Evolutionary conservation across 2,888 invertebrate genomes (phyloP), one percentile per base, ranked within the genome.

Genomic region (Drosophila hamatofila): DNA sequence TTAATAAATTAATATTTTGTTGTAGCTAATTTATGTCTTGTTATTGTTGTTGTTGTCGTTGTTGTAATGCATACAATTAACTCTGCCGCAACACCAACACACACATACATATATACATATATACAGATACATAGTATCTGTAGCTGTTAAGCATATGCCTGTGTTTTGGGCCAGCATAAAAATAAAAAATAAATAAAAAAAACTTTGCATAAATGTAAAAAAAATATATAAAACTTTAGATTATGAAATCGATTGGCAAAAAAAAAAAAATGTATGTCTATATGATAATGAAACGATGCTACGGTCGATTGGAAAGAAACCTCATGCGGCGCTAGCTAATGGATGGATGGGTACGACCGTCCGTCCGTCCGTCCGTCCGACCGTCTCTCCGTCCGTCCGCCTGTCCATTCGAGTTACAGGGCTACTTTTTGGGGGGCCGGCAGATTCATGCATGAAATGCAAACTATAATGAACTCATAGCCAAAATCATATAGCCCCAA

Each of bases 401-500:
- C 25, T 25, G 25, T n/a, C 7, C 33, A 35, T 21, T 8, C 30
- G 30, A 35, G 51, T 35, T 52, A 52, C 51, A 54, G 54, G 54
- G 52, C 52, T 35, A 23, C 5, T 11, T 33, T 33, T 35, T 23
- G 35, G 52, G 33, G 55, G 9, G 23, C 46, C 33, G 48, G 57
- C 52, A 79, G 84, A 87, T 81, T 83, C 89, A 84, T 87, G 89
- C 88, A 87, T 87, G 84, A 89, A 89, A 84, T 89, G 84, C 87
- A 84, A 81, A 88, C 83, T 78, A 83, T 85, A 88, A 89, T 89
- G 80, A 87, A 87, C 68, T 60, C 67, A 72, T 61, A 64, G 65
- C 66, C 71, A 70, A 72, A 49, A 56, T 75, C 80, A 72, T 62
- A 82, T 74, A 68, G 56, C 63, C 12, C 41, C 56, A 52, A 54